phyloP scores from a whole-genome alignment of 2,888 invertebrate species.

The Merodon equestris region DNA sequence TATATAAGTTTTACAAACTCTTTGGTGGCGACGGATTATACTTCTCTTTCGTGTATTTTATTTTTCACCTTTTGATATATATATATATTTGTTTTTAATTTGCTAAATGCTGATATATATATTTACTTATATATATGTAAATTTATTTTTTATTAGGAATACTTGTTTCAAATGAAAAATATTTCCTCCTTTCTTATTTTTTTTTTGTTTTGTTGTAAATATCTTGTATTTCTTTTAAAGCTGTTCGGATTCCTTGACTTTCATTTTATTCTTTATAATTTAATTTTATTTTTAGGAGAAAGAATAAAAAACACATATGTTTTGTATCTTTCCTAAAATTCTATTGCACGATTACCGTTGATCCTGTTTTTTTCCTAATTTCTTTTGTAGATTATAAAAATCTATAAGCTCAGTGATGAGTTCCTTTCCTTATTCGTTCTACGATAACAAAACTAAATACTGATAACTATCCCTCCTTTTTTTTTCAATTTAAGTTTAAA shows the following conservation, averaged over 20 bases:
- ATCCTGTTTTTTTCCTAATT: constrained; percentile 53
- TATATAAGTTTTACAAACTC: constrained; percentile 60
- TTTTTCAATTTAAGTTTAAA: too few species aligned
- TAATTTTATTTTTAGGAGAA: too few species aligned
- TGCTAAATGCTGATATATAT: not conserved
- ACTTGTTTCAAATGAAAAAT: constrained; percentile 62
- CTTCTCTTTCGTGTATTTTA: constrained; percentile 24
- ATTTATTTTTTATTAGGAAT: constrained; percentile 52
- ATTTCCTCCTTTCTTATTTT: too few species aligned
- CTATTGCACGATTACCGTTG: constrained; percentile 65
- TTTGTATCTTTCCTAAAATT: constrained; percentile 18
- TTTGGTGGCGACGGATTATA: constrained; percentile 69
- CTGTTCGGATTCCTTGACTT: constrained; percentile 47
- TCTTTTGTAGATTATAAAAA: constrained; percentile 18
- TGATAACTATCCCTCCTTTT: constrained; percentile 1
- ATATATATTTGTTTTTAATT: constrained; percentile 1
- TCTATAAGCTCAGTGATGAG: constrained; percentile 62
- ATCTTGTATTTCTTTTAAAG: constrained; percentile 52
- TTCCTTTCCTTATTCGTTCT: constrained; percentile 10
- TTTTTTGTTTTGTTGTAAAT: constrained; percentile 43
- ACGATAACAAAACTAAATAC: constrained; percentile 43
- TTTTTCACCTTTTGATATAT: constrained; percentile 49
- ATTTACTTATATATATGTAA: too few species aligned
- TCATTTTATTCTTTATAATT: too few species aligned
- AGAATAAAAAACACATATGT: not conserved